A percentile compares a stretch with the other conserved stretches of the same genome.
Evolutionary conservation across 1,140 invertebrate species (phyloP).

Genomic region (Drosophila littoralis): DNA sequence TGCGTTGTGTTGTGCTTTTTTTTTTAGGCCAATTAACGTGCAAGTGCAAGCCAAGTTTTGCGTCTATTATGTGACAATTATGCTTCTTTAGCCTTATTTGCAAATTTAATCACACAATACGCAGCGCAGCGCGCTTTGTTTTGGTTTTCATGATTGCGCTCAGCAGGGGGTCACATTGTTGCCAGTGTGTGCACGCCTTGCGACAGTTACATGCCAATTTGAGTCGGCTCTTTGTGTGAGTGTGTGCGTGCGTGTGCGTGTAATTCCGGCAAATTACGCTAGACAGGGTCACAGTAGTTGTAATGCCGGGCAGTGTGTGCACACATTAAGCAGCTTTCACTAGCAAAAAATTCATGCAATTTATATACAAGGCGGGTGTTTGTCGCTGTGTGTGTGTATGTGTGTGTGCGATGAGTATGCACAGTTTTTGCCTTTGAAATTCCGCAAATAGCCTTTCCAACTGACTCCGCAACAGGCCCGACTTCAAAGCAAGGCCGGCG

Average conservation of each 20-base stretch:
- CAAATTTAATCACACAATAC: not conserved
- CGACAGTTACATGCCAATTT: not conserved
- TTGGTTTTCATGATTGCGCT: conserved; percentile 2
- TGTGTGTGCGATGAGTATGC: conserved; percentile 23
- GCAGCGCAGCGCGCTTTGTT: conserved; percentile 17
- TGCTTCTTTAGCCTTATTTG: conserved; percentile 45
- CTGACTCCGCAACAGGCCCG: not conserved
- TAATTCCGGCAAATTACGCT: not conserved
- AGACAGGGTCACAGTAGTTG: conserved; percentile 37
- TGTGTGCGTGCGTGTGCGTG: not conserved
- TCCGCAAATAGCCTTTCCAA: conserved; percentile 52
- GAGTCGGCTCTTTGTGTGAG: not conserved
- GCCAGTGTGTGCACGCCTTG: conserved; percentile 1
- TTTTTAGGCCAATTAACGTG: conserved; percentile 39
- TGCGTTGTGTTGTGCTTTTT: conserved; percentile 13
- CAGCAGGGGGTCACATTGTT: conserved; percentile 16
- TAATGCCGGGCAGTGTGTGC: conserved; percentile 24
- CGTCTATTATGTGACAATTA: conserved; percentile 47
- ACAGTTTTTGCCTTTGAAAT: conserved; percentile 47
- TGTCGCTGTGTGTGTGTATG: not conserved
- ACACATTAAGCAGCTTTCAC: conserved; percentile 37
- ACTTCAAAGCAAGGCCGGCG: conserved; percentile 62
- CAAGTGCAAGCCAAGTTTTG: conserved; percentile 32
- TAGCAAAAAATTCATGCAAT: conserved; percentile 2
- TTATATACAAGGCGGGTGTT: conserved; percentile 7